Evolutionary conservation across 2,113 vertebrate species (phyloP).

Genomic region (Egretta garzetta): DNA sequence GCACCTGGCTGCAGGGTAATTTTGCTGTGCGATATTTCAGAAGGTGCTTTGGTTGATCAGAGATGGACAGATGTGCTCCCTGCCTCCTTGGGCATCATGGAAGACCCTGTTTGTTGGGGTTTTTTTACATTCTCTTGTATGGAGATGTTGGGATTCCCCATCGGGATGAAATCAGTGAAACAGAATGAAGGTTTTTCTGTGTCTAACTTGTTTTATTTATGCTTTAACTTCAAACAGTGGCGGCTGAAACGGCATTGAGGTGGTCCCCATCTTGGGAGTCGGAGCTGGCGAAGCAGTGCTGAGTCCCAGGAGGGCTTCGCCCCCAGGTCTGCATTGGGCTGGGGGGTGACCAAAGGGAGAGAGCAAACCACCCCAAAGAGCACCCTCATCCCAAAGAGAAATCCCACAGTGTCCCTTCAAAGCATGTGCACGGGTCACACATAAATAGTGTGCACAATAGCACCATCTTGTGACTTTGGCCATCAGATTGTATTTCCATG

Average conservation of each 20-base stretch:
- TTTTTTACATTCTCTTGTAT: not conserved
- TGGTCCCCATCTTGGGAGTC: rapidly evolving
- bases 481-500: slow-evolving; percentile 1
- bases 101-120: not conserved
- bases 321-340: not conserved
- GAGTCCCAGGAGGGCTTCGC: not conserved
- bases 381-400: not conserved
- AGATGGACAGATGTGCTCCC: not conserved
- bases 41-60: not conserved
- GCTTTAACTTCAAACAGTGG: not conserved
- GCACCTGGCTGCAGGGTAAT: not conserved
- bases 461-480: slow-evolving; percentile 60
- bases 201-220: not conserved
- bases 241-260: not conserved
- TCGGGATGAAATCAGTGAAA: not conserved
- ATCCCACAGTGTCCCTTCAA: not conserved
- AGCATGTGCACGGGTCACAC: not conserved
- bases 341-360: not conserved
- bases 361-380: not conserved
- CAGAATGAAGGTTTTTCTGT: not conserved
- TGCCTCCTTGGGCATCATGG: not conserved
- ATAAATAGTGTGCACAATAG: slow-evolving; percentile 53
- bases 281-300: rapidly evolving
- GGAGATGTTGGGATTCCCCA: not conserved
- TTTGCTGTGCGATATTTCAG: not conserved